phyloP scores from a whole-genome alignment of 1,140 invertebrate species.

The Leptoteleia sp. region DNA sequence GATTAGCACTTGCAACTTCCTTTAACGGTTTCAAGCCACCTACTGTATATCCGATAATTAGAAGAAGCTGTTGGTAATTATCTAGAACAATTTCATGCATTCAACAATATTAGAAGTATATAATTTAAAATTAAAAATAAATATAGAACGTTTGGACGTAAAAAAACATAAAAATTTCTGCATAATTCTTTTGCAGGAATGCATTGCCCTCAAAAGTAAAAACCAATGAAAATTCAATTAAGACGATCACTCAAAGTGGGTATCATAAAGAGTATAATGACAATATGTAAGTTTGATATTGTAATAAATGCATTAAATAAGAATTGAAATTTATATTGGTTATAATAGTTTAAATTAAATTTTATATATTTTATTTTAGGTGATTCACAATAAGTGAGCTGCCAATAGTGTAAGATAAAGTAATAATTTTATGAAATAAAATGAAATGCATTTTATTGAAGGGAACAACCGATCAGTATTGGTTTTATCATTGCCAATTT shows the following conservation, averaged over 20 bases:
- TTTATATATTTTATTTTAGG: conserved; percentile 10
- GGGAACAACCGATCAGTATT: conserved; percentile 30
- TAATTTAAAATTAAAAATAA: too few relatives aligned
- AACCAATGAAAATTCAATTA: conserved; percentile 28
- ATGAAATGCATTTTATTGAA: conserved; percentile 15
- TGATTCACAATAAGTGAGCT: conserved; percentile 19
- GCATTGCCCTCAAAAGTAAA: conserved; percentile 42
- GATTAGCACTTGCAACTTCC: conserved; percentile 79
- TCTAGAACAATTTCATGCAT: neutral
- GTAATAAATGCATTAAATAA: conserved; percentile 2
- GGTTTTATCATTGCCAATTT: conserved; percentile 15
- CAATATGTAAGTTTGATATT: conserved; percentile 29
- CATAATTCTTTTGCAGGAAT: conserved; percentile 53
- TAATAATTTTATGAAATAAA: conserved; percentile 9
- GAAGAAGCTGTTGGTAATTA: conserved; percentile 66
- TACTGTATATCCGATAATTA: conserved; percentile 74
- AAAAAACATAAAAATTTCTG: too few relatives aligned
- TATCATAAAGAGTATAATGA: conserved; percentile 33
- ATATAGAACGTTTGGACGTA: too few relatives aligned
- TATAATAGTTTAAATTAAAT: conserved; percentile 18
- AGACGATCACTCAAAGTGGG: conserved; percentile 51
- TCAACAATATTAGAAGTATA: too few relatives aligned
- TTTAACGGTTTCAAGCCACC: conserved; percentile 84
- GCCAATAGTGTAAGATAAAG: conserved; percentile 20
- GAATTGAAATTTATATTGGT: conserved; percentile 2